These are phyloP conservation scores for Falco peregrinus DNA, from an alignment of 2,797 vertebrate genomes.

Conservation along the genomic window DNA sequence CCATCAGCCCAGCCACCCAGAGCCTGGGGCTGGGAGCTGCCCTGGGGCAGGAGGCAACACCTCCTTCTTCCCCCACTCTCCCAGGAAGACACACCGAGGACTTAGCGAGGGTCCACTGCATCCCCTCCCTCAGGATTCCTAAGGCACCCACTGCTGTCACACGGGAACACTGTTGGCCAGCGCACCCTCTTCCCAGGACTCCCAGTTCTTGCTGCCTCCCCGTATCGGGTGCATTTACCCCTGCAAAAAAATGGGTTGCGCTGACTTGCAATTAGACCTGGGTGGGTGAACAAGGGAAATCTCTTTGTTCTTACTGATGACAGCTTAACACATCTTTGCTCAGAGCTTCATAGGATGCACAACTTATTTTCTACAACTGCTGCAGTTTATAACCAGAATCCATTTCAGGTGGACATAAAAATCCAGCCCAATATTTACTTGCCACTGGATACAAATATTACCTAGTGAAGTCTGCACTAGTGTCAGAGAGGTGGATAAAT, in stretches of 20 bases:
- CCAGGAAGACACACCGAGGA: rapidly evolving
- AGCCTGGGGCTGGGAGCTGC: rapidly evolving
- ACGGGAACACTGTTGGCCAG: rapidly evolving
- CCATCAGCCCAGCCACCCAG: rapidly evolving
- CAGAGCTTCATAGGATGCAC: background rate
- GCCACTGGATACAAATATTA: slow-evolving; percentile 75
- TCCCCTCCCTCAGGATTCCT: background rate
- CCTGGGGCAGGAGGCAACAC: background rate
- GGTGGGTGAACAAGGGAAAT: background rate
- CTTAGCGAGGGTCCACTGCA: rapidly evolving
- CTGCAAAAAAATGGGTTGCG: background rate
- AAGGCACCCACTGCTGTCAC: background rate
- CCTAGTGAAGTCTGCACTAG: slow-evolving; percentile 79
- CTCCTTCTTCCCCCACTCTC: background rate
- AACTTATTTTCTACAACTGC: background rate
- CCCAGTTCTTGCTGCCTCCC: background rate
- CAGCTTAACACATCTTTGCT: background rate
- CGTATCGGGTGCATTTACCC: background rate
- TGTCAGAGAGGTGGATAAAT: slow-evolving; percentile 84
- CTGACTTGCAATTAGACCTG: background rate
- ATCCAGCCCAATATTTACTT: slow-evolving; percentile 78
- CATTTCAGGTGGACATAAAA: slow-evolving; percentile 74
- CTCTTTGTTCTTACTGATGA: background rate
- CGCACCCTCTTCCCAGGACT: rapidly evolving
- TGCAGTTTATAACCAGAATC: slow-evolving; percentile 63